Percentiles rank a stretch among this genome's conserved stretches.
phyloP scores from a whole-genome alignment of 2,113 vertebrate genomes.

The Alaudala cheleensis region DNA sequence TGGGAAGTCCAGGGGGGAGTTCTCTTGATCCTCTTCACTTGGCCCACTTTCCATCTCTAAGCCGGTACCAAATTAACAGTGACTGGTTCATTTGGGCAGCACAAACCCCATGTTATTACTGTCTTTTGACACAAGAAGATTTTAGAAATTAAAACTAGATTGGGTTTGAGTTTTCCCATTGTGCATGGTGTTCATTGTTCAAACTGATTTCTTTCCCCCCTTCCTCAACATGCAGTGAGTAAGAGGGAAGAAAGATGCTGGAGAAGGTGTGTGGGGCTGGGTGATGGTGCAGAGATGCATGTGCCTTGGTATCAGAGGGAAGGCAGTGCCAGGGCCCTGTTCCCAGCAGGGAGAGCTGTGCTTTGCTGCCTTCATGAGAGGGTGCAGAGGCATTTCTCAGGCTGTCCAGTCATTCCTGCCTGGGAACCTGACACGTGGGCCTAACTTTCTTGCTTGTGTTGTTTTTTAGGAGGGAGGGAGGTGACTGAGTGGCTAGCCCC shows the following conservation, averaged over 20 bases:
- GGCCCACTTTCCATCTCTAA: background rate
- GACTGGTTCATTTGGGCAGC: background rate
- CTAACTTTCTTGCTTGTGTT: background rate
- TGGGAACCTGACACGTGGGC: background rate
- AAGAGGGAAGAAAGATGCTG: fast-evolving
- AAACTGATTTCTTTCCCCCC: background rate
- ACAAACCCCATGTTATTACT: fast-evolving
- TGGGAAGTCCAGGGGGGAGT: background rate
- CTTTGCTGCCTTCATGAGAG: background rate
- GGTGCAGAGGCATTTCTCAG: background rate
- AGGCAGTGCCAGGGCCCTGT: background rate
- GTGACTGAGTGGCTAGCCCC: conserved; percentile 67
- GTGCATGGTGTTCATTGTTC: background rate
- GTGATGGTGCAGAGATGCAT: background rate
- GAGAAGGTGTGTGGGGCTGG: background rate
- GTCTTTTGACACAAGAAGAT: background rate
- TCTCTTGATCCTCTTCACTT: background rate
- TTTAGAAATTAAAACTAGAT: background rate
- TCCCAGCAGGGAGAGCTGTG: background rate
- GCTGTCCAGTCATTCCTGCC: background rate
- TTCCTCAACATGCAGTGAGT: background rate
- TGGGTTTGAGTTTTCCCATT: background rate
- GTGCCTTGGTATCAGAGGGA: fast-evolving
- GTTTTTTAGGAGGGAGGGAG: conserved; percentile 48
- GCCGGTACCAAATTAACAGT: background rate